Conservation (phyloP, 2,888 invertebrate genomes). For the Vesta saturnalis region DNA sequence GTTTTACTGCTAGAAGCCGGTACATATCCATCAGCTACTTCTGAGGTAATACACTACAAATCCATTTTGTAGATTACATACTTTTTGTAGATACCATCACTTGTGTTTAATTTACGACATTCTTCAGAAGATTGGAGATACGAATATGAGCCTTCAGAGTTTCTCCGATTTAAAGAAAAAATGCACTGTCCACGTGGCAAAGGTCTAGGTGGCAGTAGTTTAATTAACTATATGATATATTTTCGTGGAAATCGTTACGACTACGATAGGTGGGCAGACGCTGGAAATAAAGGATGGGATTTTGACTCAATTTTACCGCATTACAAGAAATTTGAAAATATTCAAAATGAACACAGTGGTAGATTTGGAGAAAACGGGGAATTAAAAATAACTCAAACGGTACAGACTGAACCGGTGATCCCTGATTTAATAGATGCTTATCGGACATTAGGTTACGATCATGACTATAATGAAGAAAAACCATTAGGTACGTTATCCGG, state of each 20-base stretch:
- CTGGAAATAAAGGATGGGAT: conserved; percentile 88
- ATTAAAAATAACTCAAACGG: conserved; percentile 4
- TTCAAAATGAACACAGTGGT: conserved; percentile 11
- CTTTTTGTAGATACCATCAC: conserved; percentile 55
- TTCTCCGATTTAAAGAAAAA: conserved; percentile 76
- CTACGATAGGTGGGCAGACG: conserved; percentile 84
- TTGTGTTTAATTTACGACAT: conserved; percentile 46
- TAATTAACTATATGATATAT: conserved; percentile 91
- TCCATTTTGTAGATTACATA: too few species aligned
- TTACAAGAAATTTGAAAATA: conserved; percentile 57
- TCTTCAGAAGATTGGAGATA: conserved; percentile 55
- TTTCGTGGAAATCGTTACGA: conserved; percentile 86
- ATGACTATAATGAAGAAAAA: conserved; percentile 69
- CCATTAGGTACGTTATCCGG: conserved; percentile 55
- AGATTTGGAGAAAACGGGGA: conserved; percentile 34
- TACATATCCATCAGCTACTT: conserved; percentile 60
- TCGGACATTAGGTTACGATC: conserved; percentile 42
- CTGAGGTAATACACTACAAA: conserved; percentile 65
- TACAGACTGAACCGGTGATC: conserved; percentile 17
- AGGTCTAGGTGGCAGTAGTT: conserved; percentile 84
- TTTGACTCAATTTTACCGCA: conserved; percentile 83
- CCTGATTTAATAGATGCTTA: conserved; percentile 35
- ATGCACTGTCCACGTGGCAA: conserved; percentile 92
- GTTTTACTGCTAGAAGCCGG: conserved; percentile 58
- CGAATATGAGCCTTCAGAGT: conserved; percentile 46